Percentiles rank a stretch among this genome's conserved stretches.
phyloP scores from a whole-genome alignment of 2,888 invertebrate genomes.

The Tineola bisselliella region DNA sequence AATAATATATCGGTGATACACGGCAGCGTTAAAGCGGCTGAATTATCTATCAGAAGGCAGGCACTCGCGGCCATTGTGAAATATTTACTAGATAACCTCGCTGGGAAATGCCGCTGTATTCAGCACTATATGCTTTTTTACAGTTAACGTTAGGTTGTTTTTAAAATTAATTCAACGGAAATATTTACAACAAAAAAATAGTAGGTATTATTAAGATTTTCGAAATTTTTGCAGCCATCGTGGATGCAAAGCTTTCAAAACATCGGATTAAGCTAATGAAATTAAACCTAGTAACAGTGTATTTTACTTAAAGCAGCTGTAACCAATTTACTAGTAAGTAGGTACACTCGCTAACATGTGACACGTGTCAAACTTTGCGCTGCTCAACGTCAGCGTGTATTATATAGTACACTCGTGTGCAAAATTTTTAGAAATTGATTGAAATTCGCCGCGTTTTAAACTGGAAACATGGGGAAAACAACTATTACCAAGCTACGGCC shows the following conservation, averaged over 20 bases:
- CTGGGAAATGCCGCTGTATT: not conserved
- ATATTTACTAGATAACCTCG: conserved; percentile 1
- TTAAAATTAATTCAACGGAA: too few relatives aligned
- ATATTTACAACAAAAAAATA: too few relatives aligned
- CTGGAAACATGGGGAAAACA: too few relatives aligned
- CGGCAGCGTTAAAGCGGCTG: conserved; percentile 2
- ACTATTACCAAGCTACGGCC: too few relatives aligned
- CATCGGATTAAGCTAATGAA: too few relatives aligned
- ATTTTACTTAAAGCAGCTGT: too few relatives aligned
- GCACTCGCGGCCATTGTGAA: conserved; percentile 5
- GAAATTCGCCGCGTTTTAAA: too few relatives aligned
- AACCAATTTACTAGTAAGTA: too few relatives aligned
- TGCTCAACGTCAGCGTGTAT: not conserved
- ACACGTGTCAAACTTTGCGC: not conserved
- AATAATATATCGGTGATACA: not conserved
- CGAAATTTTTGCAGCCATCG: too few relatives aligned
- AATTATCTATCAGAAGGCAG: conserved; percentile 1
- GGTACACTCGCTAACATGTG: not conserved
- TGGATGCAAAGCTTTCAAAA: too few relatives aligned
- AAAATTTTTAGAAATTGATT: not conserved
- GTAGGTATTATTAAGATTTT: too few relatives aligned
- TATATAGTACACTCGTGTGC: not conserved
- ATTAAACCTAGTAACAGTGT: too few relatives aligned
- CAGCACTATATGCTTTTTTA: not conserved
- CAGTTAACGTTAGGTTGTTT: not conserved